Conservation (phyloP, 2,797 vertebrate genomes). For the Eulemur albifrons region DNA sequence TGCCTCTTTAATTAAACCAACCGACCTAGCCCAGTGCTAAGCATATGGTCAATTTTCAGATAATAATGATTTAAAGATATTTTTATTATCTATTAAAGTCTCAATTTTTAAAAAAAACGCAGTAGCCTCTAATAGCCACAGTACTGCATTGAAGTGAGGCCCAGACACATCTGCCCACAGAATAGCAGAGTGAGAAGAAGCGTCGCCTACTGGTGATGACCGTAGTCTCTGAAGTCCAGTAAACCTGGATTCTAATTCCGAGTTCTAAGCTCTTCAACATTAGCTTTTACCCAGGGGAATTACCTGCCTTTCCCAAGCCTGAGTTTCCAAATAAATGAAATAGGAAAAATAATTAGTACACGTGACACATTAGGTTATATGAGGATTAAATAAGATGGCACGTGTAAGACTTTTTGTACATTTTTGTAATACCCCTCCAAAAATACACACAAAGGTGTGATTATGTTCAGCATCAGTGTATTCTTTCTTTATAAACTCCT, state of each 20-base stretch:
- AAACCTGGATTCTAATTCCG: neutral
- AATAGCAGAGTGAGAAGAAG: neutral
- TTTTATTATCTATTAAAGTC: neutral
- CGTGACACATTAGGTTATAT: neutral
- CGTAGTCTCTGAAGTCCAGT: neutral
- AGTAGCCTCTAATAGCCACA: neutral
- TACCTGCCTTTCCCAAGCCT: neutral
- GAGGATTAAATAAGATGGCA: neutral
- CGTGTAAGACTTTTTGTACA: neutral
- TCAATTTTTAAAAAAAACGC: neutral
- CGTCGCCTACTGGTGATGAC: neutral
- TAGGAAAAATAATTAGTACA: neutral
- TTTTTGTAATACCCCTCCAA: neutral
- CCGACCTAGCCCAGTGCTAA: neutral
- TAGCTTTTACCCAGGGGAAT: neutral
- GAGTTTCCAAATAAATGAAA: neutral
- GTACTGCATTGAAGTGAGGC: neutral
- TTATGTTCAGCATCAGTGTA: neutral
- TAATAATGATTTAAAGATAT: neutral
- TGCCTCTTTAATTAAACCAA: constrained; percentile 37
- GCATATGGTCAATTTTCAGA: neutral
- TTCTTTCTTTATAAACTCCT: neutral
- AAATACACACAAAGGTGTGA: neutral
- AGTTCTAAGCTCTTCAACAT: neutral
- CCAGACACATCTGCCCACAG: neutral